Percentiles rank a stretch among this genome's conserved stretches.
Conservation (phyloP, 2,113 vertebrate species). For the Aptenodytes forsteri region DNA sequence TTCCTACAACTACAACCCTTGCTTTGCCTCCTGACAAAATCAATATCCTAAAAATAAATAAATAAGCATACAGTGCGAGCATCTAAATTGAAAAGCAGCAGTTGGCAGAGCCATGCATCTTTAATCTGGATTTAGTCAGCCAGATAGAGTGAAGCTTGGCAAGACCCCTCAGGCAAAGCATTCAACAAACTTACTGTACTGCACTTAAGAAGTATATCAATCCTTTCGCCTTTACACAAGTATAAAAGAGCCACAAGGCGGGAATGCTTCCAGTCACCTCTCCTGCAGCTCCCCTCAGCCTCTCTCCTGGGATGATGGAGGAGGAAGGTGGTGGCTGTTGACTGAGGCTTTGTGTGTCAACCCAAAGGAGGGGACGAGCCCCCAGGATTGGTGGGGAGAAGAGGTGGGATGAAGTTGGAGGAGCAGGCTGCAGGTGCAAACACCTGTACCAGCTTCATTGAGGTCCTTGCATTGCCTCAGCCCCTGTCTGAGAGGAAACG, state of each 20-base stretch:
- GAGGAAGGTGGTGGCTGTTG: neutral
- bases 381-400: neutral
- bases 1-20: neutral
- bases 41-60: conserved; percentile 45
- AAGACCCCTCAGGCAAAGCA: neutral
- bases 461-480: neutral
- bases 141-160: neutral
- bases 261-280: neutral
- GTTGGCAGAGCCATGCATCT: conserved; percentile 10
- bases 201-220: neutral
- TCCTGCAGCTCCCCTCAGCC: neutral
- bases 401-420: neutral
- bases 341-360: neutral
- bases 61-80: neutral
- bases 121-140: conserved; percentile 36
- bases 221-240: neutral
- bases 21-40: conserved; percentile 31
- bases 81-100: conserved; percentile 16
- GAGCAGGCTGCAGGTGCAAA: neutral
- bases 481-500: neutral
- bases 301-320: neutral
- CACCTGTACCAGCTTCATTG: neutral
- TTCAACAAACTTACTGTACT: neutral
- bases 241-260: neutral
- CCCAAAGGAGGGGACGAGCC: neutral